Base-by-base conservation (phyloP, 2,113 vertebrate genomes). In the Apodemus sylvaticus region DNA sequence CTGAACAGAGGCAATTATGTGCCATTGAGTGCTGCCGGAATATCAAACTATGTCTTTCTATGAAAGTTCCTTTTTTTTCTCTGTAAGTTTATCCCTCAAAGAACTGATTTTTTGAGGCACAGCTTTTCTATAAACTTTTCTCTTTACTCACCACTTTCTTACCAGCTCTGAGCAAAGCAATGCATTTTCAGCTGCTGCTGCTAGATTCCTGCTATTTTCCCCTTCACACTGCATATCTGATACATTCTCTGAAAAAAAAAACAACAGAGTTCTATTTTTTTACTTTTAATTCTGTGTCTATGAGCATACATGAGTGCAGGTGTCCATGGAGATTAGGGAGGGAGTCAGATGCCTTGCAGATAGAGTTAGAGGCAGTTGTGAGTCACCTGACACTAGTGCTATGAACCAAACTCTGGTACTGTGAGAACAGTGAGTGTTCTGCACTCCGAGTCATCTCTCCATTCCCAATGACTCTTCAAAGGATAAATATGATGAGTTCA, bases 71-170 rank as follows among this genome's bases (percentile, higher is more conserved):
- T 94, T 93, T 86, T 95, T 92, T 79, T 20, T 6, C 34, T 86
- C 77, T 91, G 73, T 71, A 91, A 91, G 51, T 2, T 3, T 68
- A 34, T 10, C 73, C 45, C 90, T 74, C 51, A 71, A 26, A 70
- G 81, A 91, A 79, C 94, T 96, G 36, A 0, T 91, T 96, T 96
- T 96, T 79, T 96, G 85, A 97, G 79, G 13, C 70, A 83, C 81
- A 39, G 24, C 62, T 93, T 39, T 20, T 71, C 48, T 91, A 48
- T 9, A 89, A 86, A 93, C 77, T 96, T 94, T 97, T 71, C 90
- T 89, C 83, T 97, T 70, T 58, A 51, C 31, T 62, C 70, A 36
- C n/a, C 20, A 4, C 73, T 81, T 82, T 91, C 78, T 91, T 45
- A 73, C 5, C 88, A 53, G 86, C 53, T 58, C 6, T n/a, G 58